Percentiles rank a stretch among this genome's conserved stretches.
Evolutionary conservation across 1,140 invertebrate species (phyloP).

Genomic region (Leptestheria dahalacensis): DNA sequence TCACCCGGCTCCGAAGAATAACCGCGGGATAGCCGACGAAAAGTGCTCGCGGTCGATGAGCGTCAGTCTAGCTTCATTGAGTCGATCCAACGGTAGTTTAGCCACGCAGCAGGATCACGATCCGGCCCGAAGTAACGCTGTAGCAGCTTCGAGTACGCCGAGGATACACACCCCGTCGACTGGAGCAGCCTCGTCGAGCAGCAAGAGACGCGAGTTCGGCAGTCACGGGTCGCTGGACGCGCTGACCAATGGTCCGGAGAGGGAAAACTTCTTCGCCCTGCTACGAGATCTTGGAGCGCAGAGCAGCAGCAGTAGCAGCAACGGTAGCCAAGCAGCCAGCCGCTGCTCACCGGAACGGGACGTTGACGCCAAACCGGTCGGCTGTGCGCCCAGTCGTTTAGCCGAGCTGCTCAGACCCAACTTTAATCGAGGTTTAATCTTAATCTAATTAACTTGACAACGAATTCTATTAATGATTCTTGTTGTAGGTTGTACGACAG

Average conservation of each 20-base stretch:
- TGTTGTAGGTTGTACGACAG: background rate
- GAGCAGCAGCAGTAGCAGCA: slow-evolving; percentile 29
- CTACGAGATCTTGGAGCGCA: slow-evolving; percentile 45
- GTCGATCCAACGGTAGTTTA: slow-evolving; percentile 8
- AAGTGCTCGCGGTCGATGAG: slow-evolving; percentile 6
- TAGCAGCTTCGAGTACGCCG: background rate
- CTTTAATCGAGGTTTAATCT: slow-evolving; percentile 4
- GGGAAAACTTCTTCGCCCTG: slow-evolving; percentile 61
- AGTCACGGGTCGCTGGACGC: slow-evolving; percentile 49
- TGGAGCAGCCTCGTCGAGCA: slow-evolving; percentile 23
- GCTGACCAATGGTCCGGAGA: slow-evolving; percentile 25
- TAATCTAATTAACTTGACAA: background rate
- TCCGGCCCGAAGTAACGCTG: background rate
- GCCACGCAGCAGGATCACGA: background rate
- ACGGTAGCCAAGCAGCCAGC: slow-evolving; percentile 8
- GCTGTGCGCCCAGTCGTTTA: slow-evolving; percentile 13
- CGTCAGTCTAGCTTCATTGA: background rate
- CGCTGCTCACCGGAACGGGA: slow-evolving; percentile 7
- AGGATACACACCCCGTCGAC: slow-evolving; percentile 13
- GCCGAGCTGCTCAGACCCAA: slow-evolving; percentile 14
- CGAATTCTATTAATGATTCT: background rate
- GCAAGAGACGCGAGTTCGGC: slow-evolving; percentile 31
- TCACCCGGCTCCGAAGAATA: slow-evolving; percentile 11
- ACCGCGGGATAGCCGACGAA: slow-evolving; percentile 12
- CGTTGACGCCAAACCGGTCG: slow-evolving; percentile 11